Base-by-base conservation (phyloP, 2,113 vertebrate genomes). In the Platichthys flesus region DNA sequence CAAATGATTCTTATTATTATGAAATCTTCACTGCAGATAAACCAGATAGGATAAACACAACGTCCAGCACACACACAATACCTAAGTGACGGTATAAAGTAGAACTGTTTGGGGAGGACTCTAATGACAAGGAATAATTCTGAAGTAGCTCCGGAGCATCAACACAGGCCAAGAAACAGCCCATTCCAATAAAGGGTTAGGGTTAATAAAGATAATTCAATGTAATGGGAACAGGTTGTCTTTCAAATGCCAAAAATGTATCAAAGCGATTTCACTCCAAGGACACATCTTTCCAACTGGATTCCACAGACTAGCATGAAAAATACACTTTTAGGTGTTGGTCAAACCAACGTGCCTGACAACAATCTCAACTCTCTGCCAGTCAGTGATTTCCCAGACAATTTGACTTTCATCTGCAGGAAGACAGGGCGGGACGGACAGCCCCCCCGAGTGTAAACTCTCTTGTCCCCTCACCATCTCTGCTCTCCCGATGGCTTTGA, bases 371-470 rank as follows among this genome's bases (percentile, higher is more conserved):
- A 1, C 12, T 68, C 64, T 51, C 52, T 64, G 24, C 24, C 21
- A 47, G 54, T 61, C 55, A 74, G 61, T 81, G 70, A 78, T 71
- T 85, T 76, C 15, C 40, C 3, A 18, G 23, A 40, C 42, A 24
- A 85, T 92, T 82, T 88, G 79, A 87, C 85, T 90, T 87, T 66
- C 61, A 85, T 74, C 88, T 86, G 75, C 26, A 42, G 20, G 21
- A 20, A n/a, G 56, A 72, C 10, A 4, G 9, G 14, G 56, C 3
- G 42, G 59, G 4, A 70, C 8, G 54, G 78, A 67, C 75, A 55
- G 57, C 76, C 2, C 71, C 58, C 81, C 60, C 14, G 20, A 70
- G 67, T 14, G 71, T 42, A 69, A 45, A 13, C 21, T 24, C 58
- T 76, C 79, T 70, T 18, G 56, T 78, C 63, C 80, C 69, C 37